Evolutionary conservation across 2,797 vertebrate species (phyloP), one percentile per base, ranked within the genome.

Genomic region (Sebastes miniatus): DNA sequence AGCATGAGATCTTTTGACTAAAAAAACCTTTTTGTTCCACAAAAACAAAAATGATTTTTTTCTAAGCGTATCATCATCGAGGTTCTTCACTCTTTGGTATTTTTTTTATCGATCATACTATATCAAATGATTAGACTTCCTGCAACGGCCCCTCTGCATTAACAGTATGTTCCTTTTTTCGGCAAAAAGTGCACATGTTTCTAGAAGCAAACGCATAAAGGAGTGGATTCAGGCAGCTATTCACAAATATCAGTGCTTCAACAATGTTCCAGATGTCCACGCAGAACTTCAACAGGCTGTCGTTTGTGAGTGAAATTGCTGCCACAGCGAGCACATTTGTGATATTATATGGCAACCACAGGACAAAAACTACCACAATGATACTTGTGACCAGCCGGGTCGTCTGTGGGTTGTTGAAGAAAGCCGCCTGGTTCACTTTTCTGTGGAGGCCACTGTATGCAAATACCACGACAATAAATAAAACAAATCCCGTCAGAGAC

Each of bases 381-480:
- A 88, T 84, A 3, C 69, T 71, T 24, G 69, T 77, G 13, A 91
- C 9, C 27, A 89, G 22, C 24, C 61, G 34, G 6, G 36, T 83
- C 0, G 57, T 91, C 63, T 73, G 70, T 31, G 73, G 74, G 73
- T 77, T 73, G 77, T 83, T 86, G 43, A 87, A 87, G 34, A 92
- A 76, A 27, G 12, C 24, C 32, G 50, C 16, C 52, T 72, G 59
- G 4, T 80, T 79, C 14, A 90, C 27, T 32, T 36, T 64, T 63
- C 25, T 79, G 8, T 63, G 13, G 4, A 89, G 29, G 2, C 3
- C 0, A 18, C 64, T 80, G 68, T 89, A 85, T 12, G 78, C 27
- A 71, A 79, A 71, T 1, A 5, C 10, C 5, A 82, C 11, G 0
- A 84, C 3, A 54, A 2, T 47, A 39, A 81, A 24, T 3, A 25